A percentile compares a stretch with the other conserved stretches of the same genome.
phyloP scores from a whole-genome alignment of 1,140 invertebrate species.

The Anoplolepis gracilipes region DNA sequence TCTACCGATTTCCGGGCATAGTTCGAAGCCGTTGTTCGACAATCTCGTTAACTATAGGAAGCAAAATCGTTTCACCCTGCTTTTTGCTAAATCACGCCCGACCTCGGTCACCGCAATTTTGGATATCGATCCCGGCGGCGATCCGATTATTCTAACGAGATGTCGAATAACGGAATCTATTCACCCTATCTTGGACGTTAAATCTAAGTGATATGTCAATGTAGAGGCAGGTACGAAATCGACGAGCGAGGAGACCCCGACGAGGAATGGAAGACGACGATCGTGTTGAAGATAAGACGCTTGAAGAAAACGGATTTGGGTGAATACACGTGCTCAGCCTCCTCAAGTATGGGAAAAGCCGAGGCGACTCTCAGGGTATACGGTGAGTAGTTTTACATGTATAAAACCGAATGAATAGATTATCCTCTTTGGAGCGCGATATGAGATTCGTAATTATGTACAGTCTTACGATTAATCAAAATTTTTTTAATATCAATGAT shows the following conservation, averaged over 20 bases:
- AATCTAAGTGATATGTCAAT: slow-evolving; percentile 70
- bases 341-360: slow-evolving; percentile 90
- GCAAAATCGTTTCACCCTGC: slow-evolving; percentile 13
- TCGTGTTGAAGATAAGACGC: slow-evolving; percentile 88
- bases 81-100: slow-evolving; percentile 49
- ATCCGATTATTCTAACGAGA: slow-evolving; percentile 52
- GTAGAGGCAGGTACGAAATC: slow-evolving; percentile 87
- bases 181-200: not conserved
- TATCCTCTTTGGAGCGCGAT: not conserved
- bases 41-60: slow-evolving; percentile 34
- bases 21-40: slow-evolving; percentile 43
- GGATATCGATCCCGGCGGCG: slow-evolving; percentile 20
- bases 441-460: not conserved
- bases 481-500: not conserved
- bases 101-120: slow-evolving; percentile 36
- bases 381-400: slow-evolving; percentile 85
- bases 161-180: slow-evolving; percentile 55
- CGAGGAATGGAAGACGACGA: slow-evolving; percentile 86
- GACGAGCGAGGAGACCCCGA: slow-evolving; percentile 77
- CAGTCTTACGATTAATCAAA: slow-evolving; percentile 2
- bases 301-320: slow-evolving; percentile 89
- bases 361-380: slow-evolving; percentile 89
- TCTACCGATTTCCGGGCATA: not conserved
- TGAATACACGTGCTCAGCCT: slow-evolving; percentile 91
- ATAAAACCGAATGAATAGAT: slow-evolving; percentile 16